These are phyloP conservation scores for Hetaerina titia DNA, from an alignment of 2,888 invertebrate genomes.

Conservation along the genomic window DNA sequence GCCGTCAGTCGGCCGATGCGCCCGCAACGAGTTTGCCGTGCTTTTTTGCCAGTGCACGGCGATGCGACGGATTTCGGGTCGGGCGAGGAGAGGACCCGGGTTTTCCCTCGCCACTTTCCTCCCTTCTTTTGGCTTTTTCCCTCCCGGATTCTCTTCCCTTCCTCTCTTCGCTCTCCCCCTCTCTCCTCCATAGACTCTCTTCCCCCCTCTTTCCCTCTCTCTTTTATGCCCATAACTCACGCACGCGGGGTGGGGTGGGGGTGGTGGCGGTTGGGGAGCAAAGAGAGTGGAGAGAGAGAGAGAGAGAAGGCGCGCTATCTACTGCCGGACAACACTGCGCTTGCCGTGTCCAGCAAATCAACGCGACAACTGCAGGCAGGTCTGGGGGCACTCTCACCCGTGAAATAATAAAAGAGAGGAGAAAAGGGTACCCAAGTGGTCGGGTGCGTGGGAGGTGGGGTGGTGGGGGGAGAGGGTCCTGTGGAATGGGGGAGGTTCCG, in stretches of 20 bases:
- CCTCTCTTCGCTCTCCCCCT: not conserved
- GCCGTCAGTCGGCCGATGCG: not conserved
- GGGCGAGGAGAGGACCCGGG: not conserved
- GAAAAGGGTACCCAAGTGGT: conserved; percentile 51
- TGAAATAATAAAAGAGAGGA: conserved; percentile 59
- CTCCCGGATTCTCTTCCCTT: not conserved
- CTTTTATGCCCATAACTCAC: conserved; percentile 59
- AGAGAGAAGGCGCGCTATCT: conserved; percentile 2
- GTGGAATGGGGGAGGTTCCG: not conserved
- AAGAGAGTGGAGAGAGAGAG: not conserved
- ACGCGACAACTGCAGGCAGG: conserved; percentile 67
- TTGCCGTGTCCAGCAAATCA: conserved; percentile 63
- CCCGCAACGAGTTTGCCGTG: not conserved
- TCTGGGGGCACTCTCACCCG: conserved; percentile 61
- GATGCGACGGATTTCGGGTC: conserved; percentile 34
- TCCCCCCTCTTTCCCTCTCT: not conserved
- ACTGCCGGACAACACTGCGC: conserved; percentile 48
- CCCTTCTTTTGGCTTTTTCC: not conserved
- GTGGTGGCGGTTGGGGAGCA: not conserved
- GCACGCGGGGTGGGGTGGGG: not conserved
- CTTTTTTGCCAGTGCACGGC: conserved; percentile 16
- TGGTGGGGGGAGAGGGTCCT: not conserved
- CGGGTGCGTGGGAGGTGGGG: not conserved
- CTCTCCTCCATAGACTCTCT: not conserved
- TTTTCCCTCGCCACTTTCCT: not conserved